phyloP scores from a whole-genome alignment of 2,113 vertebrate species.

The Paradisaea rubra region DNA sequence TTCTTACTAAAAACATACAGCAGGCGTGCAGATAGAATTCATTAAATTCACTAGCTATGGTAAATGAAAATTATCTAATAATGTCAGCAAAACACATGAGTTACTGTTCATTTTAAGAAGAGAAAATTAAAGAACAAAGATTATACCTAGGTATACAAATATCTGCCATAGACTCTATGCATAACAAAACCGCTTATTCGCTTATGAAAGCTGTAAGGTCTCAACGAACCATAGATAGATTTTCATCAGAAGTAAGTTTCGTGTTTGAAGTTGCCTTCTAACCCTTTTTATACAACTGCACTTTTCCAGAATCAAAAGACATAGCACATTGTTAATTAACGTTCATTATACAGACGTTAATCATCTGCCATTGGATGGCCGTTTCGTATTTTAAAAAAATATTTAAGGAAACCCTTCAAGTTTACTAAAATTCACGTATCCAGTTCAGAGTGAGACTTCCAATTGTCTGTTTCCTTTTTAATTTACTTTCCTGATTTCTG shows the following conservation, averaged over 20 bases:
- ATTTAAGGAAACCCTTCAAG: neutral
- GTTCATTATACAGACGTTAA: neutral
- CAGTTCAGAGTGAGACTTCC: neutral
- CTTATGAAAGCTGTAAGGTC: neutral
- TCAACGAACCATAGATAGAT: neutral
- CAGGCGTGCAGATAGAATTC: neutral
- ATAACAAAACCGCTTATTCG: neutral
- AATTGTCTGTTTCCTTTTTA: neutral
- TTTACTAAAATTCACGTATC: neutral
- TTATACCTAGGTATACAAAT: neutral
- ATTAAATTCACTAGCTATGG: neutral
- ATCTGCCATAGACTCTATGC: too few species aligned
- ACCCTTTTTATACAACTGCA: neutral
- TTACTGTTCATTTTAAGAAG: neutral
- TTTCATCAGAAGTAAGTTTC: neutral
- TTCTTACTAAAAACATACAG: neutral
- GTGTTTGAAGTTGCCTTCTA: neutral
- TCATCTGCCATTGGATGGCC: neutral
- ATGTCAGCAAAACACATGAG: neutral
- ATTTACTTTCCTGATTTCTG: neutral
- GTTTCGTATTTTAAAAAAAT: neutral
- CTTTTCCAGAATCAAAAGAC: neutral
- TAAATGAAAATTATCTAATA: neutral
- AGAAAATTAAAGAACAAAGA: neutral
- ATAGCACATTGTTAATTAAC: neutral